Percentiles rank a stretch among this genome's conserved stretches.
phyloP scores from a whole-genome alignment of 2,888 invertebrate species.

The Melinaea menophilus region DNA sequence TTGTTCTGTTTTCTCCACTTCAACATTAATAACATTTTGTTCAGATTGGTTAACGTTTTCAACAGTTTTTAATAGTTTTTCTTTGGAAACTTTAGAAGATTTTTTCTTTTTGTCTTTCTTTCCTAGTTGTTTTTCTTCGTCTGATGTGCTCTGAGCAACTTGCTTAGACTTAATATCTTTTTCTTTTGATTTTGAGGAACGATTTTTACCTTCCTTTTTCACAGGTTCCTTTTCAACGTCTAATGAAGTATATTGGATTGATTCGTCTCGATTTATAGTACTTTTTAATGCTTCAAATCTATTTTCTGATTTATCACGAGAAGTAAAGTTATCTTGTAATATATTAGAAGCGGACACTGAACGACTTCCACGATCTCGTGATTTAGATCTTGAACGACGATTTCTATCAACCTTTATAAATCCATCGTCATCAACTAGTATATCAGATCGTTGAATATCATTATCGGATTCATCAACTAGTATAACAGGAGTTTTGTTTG shows the following conservation, averaged over 20 bases:
- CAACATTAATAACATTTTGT: slow-evolving; percentile 19
- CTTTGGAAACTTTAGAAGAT: slow-evolving; percentile 43
- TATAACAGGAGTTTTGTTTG: slow-evolving; percentile 52
- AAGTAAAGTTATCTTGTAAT: slow-evolving; percentile 37
- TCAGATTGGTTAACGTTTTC: slow-evolving; percentile 29
- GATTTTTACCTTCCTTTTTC: slow-evolving; percentile 50
- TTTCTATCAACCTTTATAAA: slow-evolving; percentile 71
- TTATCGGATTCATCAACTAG: slow-evolving; percentile 57
- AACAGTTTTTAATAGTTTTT: slow-evolving; percentile 36
- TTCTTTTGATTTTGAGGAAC: slow-evolving; percentile 62
- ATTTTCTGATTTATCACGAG: slow-evolving; percentile 57
- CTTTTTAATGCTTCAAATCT: slow-evolving; percentile 56
- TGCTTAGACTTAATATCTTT: slow-evolving; percentile 42
- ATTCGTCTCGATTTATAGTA: slow-evolving; percentile 48
- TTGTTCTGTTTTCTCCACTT: slow-evolving; percentile 29
- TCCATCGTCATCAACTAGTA: slow-evolving; percentile 62
- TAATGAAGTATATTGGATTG: slow-evolving; percentile 35
- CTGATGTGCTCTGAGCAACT: slow-evolving; percentile 41
- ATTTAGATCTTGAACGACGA: slow-evolving; percentile 76
- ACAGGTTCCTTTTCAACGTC: slow-evolving; percentile 42
- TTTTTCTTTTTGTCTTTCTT: slow-evolving; percentile 63
- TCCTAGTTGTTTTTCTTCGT: slow-evolving; percentile 48
- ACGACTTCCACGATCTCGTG: slow-evolving; percentile 71
- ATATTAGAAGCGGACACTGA: slow-evolving; percentile 48
- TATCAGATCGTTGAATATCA: slow-evolving; percentile 45